phyloP scores from a whole-genome alignment of 2,888 invertebrate species.

The Nesidiocoris tenuis region DNA sequence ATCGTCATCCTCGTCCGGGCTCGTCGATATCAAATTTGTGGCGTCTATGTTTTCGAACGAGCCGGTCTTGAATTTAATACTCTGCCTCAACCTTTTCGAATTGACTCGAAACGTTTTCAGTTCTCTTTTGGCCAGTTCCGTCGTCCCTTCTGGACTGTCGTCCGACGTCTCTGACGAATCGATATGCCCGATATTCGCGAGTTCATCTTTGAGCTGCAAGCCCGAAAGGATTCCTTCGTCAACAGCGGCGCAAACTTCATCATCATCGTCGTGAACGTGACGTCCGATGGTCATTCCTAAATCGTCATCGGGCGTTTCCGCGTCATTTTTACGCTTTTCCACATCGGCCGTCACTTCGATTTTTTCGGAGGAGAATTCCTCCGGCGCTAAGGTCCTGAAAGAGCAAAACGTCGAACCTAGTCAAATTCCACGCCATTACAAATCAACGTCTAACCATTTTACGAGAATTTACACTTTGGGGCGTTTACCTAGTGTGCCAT shows the following conservation, averaged over 20 bases:
- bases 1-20: conserved; percentile 52
- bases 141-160: conserved; percentile 51
- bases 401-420: conserved; percentile 8
- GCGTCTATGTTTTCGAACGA: conserved; percentile 49
- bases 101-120: conserved; percentile 37
- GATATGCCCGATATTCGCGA: conserved; percentile 66
- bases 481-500: too few species aligned
- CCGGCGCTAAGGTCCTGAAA: conserved; percentile 38
- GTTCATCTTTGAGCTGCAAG: conserved; percentile 51
- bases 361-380: conserved; percentile 38
- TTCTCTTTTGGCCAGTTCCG: conserved; percentile 44
- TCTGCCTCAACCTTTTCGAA: conserved; percentile 45
- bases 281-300: conserved; percentile 2
- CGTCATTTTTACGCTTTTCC: conserved; percentile 39
- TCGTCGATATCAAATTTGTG: conserved; percentile 52
- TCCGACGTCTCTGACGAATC: conserved; percentile 82
- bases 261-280: conserved; percentile 5
- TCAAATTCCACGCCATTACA: neutral
- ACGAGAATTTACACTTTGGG: too few species aligned
- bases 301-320: conserved; percentile 32
- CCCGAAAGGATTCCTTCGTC: conserved; percentile 45
- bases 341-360: conserved; percentile 45
- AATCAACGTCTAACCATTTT: neutral
- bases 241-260: conserved; percentile 23
- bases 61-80: conserved; percentile 42